Evolutionary conservation across 2,113 vertebrate genomes (phyloP), one percentile per base, ranked within the genome.

Genomic region (Pseudorasbora parva): DNA sequence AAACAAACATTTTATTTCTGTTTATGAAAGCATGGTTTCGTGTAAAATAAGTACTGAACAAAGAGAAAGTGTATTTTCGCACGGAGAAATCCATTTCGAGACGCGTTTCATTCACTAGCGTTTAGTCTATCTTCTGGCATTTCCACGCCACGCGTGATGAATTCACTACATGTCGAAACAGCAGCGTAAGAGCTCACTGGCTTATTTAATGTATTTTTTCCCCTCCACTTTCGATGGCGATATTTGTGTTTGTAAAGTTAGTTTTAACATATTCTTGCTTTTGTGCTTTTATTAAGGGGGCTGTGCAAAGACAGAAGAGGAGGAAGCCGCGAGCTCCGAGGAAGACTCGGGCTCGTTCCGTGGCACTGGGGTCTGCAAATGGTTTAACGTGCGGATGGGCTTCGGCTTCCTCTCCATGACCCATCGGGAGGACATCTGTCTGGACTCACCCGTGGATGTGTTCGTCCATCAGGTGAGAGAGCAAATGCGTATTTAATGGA

Each of bases 331-430:
- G 87, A 91, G 93, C 49, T 90, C 92, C 0, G 95, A 94, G 27
- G 94, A 93, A 37, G 93, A 91, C 3, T 84, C 91, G 1, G 93
- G 88, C 75, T 89, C 92, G 1, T 91, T 94, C 64, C 93, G 91
- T 81, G 96, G 96, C 86, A 95, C 94, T 84, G 97, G 97, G 49
- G 93, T 95, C 90, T 98, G 97, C 84, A 98, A 97, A 81, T 98
- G 97, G 97, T 98, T 98, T 93, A 98, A 97, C 71, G 94, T 97
- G 89, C 93, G 96, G 85, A 97, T 98, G 97, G 97, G 97, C 69
- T 98, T 98, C 91, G 97, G 97, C 57, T 98, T 98, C 92, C 94
- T 97, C 84, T 97, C 96, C 91, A 97, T 98, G 97, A 97, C 93
- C 85, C 93, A 89, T 93, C 92, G 93, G 88, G 95, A 96, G 11